Conservation (phyloP, 2,797 vertebrate genomes). For the Acipenser transmontanus region DNA sequence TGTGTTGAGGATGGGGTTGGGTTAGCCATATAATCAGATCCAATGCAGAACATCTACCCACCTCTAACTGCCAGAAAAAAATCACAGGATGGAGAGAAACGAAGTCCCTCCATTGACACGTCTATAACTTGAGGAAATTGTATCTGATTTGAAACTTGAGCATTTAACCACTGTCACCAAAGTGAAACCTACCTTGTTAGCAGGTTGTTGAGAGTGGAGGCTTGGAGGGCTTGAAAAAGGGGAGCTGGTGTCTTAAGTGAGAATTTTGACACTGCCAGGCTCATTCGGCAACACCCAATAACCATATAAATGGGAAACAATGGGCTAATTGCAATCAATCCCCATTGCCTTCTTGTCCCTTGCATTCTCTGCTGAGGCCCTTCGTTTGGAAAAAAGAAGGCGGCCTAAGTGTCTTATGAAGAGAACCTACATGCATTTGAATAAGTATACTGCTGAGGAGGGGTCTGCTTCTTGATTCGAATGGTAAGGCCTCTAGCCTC, state of each 20-base stretch:
- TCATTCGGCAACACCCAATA: constrained; percentile 56
- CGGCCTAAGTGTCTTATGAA: constrained; percentile 29
- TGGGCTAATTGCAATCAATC: constrained; percentile 58
- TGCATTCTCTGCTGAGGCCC: constrained; percentile 19
- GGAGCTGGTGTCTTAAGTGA: constrained; percentile 57
- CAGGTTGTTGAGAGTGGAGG: constrained; percentile 74
- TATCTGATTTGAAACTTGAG: constrained; percentile 43
- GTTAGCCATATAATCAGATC: not conserved
- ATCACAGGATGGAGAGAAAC: constrained; percentile 56
- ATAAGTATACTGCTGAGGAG: no score
- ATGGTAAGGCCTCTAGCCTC: constrained; percentile 35
- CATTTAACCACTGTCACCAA: constrained; percentile 69
- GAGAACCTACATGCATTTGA: constrained; percentile 49
- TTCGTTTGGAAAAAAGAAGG: constrained; percentile 13
- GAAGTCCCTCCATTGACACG: constrained; percentile 37
- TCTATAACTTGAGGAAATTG: constrained; percentile 62
- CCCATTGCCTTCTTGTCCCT: constrained; percentile 42
- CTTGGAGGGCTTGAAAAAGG: constrained; percentile 36
- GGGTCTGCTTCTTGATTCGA: not conserved
- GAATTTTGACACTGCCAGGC: constrained; percentile 57
- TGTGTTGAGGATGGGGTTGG: not conserved
- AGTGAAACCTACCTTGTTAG: constrained; percentile 71
- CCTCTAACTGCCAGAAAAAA: constrained; percentile 36
- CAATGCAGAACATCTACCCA: not conserved
- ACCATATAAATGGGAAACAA: constrained; percentile 75